Conservation (phyloP, 2,113 vertebrate genomes). For the Axis porcinus region DNA sequence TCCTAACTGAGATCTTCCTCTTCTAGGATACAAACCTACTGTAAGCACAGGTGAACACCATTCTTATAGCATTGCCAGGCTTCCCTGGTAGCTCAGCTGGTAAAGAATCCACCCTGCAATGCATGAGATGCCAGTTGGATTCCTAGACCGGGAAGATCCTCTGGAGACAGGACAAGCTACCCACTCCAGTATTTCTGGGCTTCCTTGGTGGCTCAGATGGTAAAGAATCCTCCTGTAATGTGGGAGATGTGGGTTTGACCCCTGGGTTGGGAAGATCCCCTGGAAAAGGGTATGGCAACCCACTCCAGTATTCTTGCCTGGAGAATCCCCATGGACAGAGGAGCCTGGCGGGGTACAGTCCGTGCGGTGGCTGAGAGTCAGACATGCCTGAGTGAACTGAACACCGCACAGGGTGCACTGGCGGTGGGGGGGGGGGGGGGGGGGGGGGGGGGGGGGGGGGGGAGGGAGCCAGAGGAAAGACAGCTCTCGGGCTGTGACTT, state of each 20-base stretch:
- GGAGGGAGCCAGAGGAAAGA: background rate
- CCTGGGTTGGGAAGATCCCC: background rate
- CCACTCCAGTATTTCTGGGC: background rate
- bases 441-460: accelerated
- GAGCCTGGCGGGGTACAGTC: background rate
- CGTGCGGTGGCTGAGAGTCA: background rate
- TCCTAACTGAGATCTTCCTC: background rate
- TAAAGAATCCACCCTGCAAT: background rate
- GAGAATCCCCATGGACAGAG: background rate
- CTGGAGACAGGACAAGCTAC: background rate
- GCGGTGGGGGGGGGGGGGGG: accelerated
- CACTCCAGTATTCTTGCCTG: background rate
- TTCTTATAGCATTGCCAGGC: accelerated
- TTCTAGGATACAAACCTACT: background rate
- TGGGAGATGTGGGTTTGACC: background rate
- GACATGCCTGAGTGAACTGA: background rate
- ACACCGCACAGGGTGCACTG: background rate
- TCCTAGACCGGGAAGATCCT: background rate
- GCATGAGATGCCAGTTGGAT: background rate
- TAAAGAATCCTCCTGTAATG: background rate
- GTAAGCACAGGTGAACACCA: background rate
- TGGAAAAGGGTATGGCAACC: background rate
- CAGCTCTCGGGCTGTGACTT: background rate
- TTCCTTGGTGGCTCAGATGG: background rate
- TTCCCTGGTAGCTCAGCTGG: background rate